Conservation (phyloP, 2,888 invertebrate genomes). For the Dendrolimus houi region DNA sequence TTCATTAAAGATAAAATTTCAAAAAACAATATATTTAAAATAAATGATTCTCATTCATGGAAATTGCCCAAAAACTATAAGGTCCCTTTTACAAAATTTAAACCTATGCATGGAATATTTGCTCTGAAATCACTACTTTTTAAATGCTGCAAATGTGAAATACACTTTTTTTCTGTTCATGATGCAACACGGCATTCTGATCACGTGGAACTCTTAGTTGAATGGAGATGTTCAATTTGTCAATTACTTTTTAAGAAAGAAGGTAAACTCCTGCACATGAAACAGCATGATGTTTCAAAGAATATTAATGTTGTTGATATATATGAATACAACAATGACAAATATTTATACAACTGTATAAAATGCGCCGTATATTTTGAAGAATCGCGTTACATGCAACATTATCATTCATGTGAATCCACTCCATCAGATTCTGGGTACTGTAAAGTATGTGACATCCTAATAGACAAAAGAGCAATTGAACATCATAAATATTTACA, state of each 20-base stretch:
- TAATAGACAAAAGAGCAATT: constrained; percentile 30
- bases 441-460: constrained; percentile 44
- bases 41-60: no score
- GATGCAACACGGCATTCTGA: constrained; percentile 33
- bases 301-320: constrained; percentile 30
- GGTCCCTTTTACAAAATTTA: no score
- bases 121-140: constrained; percentile 37
- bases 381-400: constrained; percentile 32
- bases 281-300: constrained; percentile 38
- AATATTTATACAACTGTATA: constrained; percentile 40
- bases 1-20: constrained; percentile 2
- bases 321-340: constrained; percentile 17
- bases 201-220: constrained; percentile 21
- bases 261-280: constrained; percentile 34
- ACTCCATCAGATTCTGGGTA: constrained; percentile 24
- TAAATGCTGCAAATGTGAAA: constrained; percentile 46
- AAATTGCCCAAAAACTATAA: no score
- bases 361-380: constrained; percentile 43
- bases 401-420: constrained; percentile 31
- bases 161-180: constrained; percentile 40
- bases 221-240: no score
- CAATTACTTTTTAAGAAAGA: constrained; percentile 9
- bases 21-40: no score
- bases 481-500: constrained; percentile 24
- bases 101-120: constrained; percentile 2